Conservation (phyloP, 2,888 invertebrate genomes). For the Lottia gigantea region DNA sequence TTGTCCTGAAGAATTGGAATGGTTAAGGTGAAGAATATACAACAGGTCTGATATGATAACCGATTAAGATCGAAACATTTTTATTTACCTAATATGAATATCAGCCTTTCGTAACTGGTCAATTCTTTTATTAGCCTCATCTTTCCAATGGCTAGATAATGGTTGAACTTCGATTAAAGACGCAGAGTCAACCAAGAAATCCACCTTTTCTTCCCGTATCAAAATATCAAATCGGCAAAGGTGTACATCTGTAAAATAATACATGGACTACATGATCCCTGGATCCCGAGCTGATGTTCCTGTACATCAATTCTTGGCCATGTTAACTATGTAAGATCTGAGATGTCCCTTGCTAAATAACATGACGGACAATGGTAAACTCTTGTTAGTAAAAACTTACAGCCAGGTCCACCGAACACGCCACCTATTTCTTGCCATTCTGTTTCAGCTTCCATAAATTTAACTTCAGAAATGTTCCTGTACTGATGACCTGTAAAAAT, state of each 20-base stretch:
- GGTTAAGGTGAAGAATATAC: too few species aligned
- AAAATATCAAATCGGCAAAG: neutral
- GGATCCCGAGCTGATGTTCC: too few species aligned
- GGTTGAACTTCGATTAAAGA: conserved; percentile 14
- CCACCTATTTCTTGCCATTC: conserved; percentile 6
- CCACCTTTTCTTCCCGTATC: conserved; percentile 3
- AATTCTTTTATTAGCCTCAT: conserved; percentile 1
- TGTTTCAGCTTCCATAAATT: neutral
- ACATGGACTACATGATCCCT: neutral
- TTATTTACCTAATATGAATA: conserved; percentile 10
- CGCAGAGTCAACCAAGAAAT: conserved; percentile 14
- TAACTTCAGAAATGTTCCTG: neutral
- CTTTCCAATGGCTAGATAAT: conserved; percentile 4
- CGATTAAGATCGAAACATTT: neutral
- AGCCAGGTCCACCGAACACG: neutral
- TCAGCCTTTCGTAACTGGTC: conserved; percentile 12
- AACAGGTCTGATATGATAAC: too few species aligned
- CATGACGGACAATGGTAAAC: too few species aligned
- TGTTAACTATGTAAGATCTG: too few species aligned
- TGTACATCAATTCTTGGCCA: too few species aligned
- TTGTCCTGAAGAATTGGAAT: too few species aligned
- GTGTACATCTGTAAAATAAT: neutral
- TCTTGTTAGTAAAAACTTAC: neutral
- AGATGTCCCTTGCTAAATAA: too few species aligned
- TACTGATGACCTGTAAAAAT: neutral